Percentiles rank a stretch among this genome's conserved stretches.
Evolutionary conservation across 2,113 vertebrate genomes (phyloP).

Genomic region (Carlito syrichta): DNA sequence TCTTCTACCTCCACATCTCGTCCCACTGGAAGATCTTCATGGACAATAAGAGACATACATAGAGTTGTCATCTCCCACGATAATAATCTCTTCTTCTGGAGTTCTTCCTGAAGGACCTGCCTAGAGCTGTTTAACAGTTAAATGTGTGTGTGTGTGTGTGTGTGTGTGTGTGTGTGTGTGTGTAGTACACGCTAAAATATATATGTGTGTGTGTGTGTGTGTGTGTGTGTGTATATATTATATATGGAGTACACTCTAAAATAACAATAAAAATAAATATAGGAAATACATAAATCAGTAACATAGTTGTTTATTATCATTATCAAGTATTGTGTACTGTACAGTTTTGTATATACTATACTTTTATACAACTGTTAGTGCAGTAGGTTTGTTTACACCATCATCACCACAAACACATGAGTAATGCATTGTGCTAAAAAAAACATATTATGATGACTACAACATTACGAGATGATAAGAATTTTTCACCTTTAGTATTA

Average conservation of each 20-base stretch:
- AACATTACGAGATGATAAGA: neutral
- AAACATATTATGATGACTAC: neutral
- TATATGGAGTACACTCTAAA: neutral
- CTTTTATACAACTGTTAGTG: neutral
- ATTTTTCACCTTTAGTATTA: neutral
- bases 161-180: neutral
- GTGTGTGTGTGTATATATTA: neutral
- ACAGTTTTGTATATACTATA: neutral
- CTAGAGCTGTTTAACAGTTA: neutral
- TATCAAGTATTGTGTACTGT: neutral
- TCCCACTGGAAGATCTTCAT: no score
- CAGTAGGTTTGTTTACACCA: neutral
- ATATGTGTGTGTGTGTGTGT: no score
- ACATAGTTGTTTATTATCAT: neutral
- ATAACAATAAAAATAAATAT: neutral
- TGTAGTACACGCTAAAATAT: neutral
- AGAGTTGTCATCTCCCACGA: no score
- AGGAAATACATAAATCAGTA: neutral
- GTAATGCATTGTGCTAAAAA: neutral
- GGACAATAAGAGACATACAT: no score
- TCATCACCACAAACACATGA: neutral
- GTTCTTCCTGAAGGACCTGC: no score
- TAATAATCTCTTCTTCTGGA: no score
- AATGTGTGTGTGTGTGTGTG: neutral
- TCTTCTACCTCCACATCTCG: no score